Evolutionary conservation across 2,797 vertebrate species (phyloP).

Genomic region (Labroides dimidiatus): DNA sequence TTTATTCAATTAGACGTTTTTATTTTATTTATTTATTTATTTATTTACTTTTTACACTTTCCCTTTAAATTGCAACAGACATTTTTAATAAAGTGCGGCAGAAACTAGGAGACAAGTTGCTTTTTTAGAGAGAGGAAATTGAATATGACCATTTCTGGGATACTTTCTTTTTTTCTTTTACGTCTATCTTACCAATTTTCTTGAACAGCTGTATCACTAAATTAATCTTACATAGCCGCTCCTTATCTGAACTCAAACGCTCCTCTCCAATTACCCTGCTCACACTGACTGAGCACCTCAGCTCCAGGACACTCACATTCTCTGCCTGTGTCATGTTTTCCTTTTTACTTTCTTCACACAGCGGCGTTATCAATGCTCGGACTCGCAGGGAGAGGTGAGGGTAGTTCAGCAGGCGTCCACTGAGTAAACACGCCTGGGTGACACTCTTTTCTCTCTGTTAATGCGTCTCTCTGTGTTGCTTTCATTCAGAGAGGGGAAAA

Average conservation of each 20-base stretch:
- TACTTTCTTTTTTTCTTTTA: slow-evolving; percentile 22
- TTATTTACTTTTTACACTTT: slow-evolving; percentile 10
- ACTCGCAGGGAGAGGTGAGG: slow-evolving; percentile 13
- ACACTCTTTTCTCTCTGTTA: slow-evolving; percentile 24
- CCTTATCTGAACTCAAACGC: slow-evolving; percentile 64
- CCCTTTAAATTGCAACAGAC: slow-evolving; percentile 30
- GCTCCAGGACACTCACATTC: slow-evolving; percentile 45
- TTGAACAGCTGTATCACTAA: slow-evolving; percentile 60
- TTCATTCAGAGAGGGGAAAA: slow-evolving; percentile 21
- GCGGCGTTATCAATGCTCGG: slow-evolving; percentile 47
- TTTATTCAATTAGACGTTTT: too few relatives aligned
- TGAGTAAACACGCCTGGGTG: slow-evolving; percentile 28
- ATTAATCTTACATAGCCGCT: slow-evolving; percentile 70
- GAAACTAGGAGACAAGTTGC: slow-evolving; percentile 37
- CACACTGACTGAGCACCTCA: slow-evolving; percentile 34
- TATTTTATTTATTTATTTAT: too few relatives aligned
- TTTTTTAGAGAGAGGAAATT: slow-evolving; percentile 42
- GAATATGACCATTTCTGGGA: slow-evolving; percentile 50
- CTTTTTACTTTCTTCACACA: slow-evolving; percentile 48
- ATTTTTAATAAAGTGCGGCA: slow-evolving; percentile 25
- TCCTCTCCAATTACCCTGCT: slow-evolving; percentile 67
- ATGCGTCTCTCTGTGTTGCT: slow-evolving; percentile 27
- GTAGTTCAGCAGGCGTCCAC: slow-evolving; percentile 22
- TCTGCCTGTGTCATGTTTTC: slow-evolving; percentile 26
- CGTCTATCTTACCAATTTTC: slow-evolving; percentile 59